phyloP scores from a whole-genome alignment of 2,113 vertebrate genomes.

The Trachemys scripta region DNA sequence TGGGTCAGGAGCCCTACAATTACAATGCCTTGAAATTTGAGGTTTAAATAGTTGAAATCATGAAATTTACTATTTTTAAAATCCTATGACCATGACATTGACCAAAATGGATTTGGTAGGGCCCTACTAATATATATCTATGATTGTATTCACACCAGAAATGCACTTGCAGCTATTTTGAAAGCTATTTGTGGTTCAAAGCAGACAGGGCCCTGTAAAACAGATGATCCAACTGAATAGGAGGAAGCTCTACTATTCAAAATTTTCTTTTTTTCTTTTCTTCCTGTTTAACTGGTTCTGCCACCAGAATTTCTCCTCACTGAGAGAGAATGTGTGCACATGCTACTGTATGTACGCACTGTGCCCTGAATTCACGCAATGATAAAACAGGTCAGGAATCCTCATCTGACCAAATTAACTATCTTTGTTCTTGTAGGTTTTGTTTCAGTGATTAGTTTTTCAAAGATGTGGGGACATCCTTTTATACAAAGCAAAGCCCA shows the following conservation, averaged over 20 bases:
- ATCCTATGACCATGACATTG: too few species aligned
- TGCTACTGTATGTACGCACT: not conserved
- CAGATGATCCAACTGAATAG: not conserved
- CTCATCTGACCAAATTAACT: not conserved
- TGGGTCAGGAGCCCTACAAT: too few species aligned
- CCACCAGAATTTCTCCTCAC: not conserved
- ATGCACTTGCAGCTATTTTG: not conserved
- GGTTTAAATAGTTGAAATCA: too few species aligned
- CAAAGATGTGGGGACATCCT: not conserved
- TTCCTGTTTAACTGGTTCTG: not conserved
- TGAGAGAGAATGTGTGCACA: not conserved
- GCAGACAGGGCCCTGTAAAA: not conserved
- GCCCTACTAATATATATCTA: not conserved
- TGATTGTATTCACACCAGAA: not conserved
- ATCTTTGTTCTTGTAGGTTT: not conserved
- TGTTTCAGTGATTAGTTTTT: not conserved
- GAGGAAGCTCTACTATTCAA: not conserved
- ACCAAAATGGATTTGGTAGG: too few species aligned
- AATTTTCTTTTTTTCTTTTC: too few species aligned
- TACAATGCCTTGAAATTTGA: too few species aligned
- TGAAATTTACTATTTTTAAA: too few species aligned
- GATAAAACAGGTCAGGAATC: not conserved
- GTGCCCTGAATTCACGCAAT: not conserved
- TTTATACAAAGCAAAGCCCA: not conserved
- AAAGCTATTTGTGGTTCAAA: not conserved